phyloP scores from a whole-genome alignment of 2,888 invertebrate species.

The Micoletzkya japonica region DNA sequence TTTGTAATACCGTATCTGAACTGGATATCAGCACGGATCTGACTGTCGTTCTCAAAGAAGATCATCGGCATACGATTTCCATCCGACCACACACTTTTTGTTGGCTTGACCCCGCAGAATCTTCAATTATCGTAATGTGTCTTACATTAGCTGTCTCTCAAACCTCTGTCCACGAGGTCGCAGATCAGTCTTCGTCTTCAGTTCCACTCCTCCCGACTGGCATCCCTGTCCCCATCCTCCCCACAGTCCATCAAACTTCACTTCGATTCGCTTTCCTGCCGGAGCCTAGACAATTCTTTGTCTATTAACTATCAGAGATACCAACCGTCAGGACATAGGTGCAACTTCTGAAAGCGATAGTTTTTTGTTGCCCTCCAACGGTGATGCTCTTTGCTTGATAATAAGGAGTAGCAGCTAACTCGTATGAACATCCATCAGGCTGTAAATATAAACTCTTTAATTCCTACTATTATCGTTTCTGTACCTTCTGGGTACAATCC shows the following conservation, averaged over 20 bases:
- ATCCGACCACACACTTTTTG: background rate
- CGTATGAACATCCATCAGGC: background rate
- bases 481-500: background rate
- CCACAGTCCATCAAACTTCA: background rate
- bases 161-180: background rate
- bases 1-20: background rate
- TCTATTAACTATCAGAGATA: background rate
- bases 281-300: background rate
- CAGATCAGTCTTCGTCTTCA: background rate
- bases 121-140: background rate
- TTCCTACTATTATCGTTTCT: background rate
- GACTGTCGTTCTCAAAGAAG: background rate
- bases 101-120: background rate
- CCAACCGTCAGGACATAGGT: background rate
- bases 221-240: background rate
- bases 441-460: background rate
- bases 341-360: background rate
- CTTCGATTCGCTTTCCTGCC: background rate
- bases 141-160: background rate
- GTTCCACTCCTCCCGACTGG: background rate
- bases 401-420: background rate
- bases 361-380: background rate
- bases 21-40: background rate
- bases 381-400: background rate
- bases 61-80: background rate